Conservation (phyloP, 2,888 invertebrate species). For the Anarsia innoxiella region DNA sequence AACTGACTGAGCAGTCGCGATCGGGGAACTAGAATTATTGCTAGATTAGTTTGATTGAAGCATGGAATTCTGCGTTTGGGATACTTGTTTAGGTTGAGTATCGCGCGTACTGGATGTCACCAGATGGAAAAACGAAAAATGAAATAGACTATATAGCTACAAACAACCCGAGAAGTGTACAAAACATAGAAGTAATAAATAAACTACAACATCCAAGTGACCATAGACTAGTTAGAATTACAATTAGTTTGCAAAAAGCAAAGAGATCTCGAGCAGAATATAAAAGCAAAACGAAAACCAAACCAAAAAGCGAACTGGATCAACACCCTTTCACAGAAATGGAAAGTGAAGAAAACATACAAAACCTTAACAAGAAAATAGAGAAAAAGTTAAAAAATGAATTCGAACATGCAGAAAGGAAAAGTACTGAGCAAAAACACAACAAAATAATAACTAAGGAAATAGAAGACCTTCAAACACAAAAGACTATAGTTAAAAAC, state of each 20-base stretch:
- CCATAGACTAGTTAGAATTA: conserved; percentile 1
- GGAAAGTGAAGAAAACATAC: neutral
- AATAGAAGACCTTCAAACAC: neutral
- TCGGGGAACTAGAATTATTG: too few species aligned
- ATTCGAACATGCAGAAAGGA: neutral
- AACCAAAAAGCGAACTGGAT: neutral
- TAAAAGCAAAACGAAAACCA: neutral
- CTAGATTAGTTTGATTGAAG: too few species aligned
- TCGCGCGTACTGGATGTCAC: conserved; percentile 6
- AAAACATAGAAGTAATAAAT: neutral
- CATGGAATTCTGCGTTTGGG: too few species aligned
- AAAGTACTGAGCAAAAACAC: neutral
- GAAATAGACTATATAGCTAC: conserved; percentile 1
- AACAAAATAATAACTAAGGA: neutral
- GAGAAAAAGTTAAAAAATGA: neutral
- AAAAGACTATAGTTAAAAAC: neutral
- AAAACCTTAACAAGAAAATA: neutral
- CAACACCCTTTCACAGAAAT: neutral
- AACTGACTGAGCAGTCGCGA: too few species aligned
- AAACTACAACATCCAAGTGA: neutral
- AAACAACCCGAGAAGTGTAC: neutral
- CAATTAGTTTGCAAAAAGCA: neutral
- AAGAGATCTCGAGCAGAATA: neutral
- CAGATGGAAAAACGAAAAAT: neutral
- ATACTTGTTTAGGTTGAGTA: too few species aligned